Percentiles rank a stretch among this genome's conserved stretches.
phyloP scores from a whole-genome alignment of 2,888 invertebrate genomes.

The Caenorhabditis virilis region DNA sequence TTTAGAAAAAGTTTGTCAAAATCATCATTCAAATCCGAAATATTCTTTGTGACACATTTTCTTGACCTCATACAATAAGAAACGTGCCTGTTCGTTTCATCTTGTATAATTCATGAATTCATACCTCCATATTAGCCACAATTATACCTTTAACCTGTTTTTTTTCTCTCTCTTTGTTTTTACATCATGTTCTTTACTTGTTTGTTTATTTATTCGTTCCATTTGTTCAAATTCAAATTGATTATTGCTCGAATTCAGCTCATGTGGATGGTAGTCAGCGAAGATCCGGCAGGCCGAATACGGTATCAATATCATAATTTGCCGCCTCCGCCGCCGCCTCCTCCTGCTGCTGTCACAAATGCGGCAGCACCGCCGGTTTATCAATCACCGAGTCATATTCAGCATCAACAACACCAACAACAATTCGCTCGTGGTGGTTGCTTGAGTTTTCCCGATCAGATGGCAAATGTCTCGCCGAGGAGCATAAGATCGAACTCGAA shows the following conservation, averaged over 20 bases:
- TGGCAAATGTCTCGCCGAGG: constrained; percentile 8
- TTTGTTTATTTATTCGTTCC: background rate
- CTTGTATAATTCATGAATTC: no score
- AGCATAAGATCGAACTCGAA: background rate
- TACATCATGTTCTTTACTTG: background rate
- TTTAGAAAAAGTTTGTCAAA: no score
- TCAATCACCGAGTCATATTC: constrained; percentile 5
- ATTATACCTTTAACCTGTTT: no score
- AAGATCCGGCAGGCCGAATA: constrained; percentile 48
- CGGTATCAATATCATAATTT: constrained; percentile 47
- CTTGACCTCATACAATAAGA: no score
- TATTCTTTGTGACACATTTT: no score
- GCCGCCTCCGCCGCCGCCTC: constrained; percentile 19
- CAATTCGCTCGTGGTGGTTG: constrained; percentile 42
- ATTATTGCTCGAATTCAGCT: constrained; percentile 1
- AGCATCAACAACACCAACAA: constrained; percentile 22
- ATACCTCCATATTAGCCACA: no score
- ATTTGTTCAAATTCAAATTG: constrained; percentile 6
- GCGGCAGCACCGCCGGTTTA: constrained; percentile 4
- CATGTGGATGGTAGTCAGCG: constrained; percentile 55
- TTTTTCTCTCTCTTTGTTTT: background rate
- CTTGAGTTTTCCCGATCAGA: constrained; percentile 36
- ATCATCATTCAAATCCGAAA: no score
- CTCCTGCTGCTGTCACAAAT: constrained; percentile 12
- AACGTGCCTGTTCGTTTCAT: no score